Conservation (phyloP, 1,140 invertebrate species). For the Cardiocondyla obscurior region DNA sequence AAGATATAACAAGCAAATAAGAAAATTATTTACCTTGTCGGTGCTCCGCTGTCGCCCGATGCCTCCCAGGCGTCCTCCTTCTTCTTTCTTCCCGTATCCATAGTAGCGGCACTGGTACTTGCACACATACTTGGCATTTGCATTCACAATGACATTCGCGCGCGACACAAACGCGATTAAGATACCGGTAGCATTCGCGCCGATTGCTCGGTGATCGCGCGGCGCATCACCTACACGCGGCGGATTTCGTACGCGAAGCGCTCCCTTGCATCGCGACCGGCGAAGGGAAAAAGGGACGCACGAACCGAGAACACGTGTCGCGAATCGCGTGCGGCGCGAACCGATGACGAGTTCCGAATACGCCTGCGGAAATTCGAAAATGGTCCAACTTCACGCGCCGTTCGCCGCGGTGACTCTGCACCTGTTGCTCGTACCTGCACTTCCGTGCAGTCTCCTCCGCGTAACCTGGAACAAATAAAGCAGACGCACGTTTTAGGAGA, state of each 20-base stretch:
- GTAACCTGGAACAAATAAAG: neutral
- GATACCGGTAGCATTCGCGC: neutral
- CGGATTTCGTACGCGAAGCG: neutral
- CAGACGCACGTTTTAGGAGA: neutral
- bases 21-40: constrained; percentile 12
- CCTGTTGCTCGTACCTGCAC: constrained; percentile 14
- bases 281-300: neutral
- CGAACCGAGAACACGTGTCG: neutral
- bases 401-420: neutral
- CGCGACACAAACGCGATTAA: neutral
- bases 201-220: neutral
- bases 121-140: no score
- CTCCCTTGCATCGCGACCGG: neutral
- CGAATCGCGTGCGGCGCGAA: neutral
- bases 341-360: neutral
- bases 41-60: neutral
- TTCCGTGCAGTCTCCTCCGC: neutral
- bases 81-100: neutral
- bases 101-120: no score
- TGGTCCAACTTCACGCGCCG: neutral
- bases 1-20: neutral
- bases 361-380: neutral
- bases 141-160: neutral
- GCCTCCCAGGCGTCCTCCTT: neutral
- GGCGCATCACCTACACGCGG: neutral